A percentile compares a stretch with the other conserved stretches of the same genome.
These are phyloP conservation scores for Sycophila sp. DNA, from an alignment of 1,140 invertebrate species.

Conservation along the genomic window DNA sequence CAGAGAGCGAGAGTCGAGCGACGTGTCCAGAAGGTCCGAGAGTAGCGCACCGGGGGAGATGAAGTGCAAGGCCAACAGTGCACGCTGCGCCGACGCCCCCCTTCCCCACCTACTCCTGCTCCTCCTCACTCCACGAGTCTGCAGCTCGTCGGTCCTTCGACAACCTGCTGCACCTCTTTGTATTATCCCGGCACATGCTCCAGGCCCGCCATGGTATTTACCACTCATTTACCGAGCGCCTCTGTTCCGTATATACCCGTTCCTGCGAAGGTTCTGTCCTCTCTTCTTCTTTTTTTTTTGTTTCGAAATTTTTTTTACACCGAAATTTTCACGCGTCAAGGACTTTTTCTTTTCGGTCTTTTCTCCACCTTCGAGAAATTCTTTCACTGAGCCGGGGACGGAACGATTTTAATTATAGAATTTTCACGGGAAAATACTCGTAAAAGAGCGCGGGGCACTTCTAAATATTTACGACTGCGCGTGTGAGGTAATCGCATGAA, in stretches of 20 bases:
- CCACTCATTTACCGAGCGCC: slow-evolving; percentile 20
- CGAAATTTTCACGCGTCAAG: too few relatives aligned
- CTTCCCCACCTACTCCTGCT: not conserved
- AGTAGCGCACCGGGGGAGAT: too few relatives aligned
- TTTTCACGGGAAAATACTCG: too few relatives aligned
- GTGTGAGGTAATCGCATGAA: too few relatives aligned
- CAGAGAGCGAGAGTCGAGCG: not conserved
- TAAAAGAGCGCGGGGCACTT: too few relatives aligned
- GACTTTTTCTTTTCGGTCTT: not conserved
- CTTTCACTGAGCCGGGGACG: too few relatives aligned
- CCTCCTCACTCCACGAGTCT: not conserved
- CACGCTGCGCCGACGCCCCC: not conserved
- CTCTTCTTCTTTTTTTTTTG: not conserved
- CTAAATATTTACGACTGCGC: too few relatives aligned
- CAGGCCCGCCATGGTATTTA: not conserved
- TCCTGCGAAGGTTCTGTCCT: too few relatives aligned
- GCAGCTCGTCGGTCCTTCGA: not conserved
- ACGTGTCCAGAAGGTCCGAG: too few relatives aligned
- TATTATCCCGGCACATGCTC: not conserved
- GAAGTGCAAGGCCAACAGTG: slow-evolving; percentile 9
- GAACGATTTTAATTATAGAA: too few relatives aligned
- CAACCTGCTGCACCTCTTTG: not conserved
- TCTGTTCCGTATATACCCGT: too few relatives aligned
- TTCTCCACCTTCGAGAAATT: not conserved
- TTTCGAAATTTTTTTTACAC: too few relatives aligned